These are phyloP conservation scores for Macquaria ambigua DNA, from an alignment of 2,113 vertebrate species.

Conservation along the genomic window DNA sequence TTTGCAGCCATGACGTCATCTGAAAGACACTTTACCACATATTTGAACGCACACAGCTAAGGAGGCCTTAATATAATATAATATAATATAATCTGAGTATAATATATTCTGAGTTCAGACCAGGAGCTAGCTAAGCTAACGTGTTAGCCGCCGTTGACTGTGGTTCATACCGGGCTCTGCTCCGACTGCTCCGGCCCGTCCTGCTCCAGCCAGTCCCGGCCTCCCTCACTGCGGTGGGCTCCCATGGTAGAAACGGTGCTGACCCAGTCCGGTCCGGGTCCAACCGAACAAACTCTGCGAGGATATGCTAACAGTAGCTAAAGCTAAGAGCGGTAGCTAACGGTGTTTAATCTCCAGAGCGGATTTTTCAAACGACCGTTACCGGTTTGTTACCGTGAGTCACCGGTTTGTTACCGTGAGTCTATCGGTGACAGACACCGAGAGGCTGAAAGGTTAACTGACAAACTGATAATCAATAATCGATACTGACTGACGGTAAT, in stretches of 20 bases:
- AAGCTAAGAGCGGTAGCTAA: not conserved
- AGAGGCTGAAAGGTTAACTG: too few species aligned
- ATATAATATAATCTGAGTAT: not conserved
- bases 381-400: not conserved
- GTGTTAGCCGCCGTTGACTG: not conserved
- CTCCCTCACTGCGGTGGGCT: conserved; percentile 82
- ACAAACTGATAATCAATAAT: not conserved
- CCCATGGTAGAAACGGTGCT: conserved; percentile 71
- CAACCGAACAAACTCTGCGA: not conserved
- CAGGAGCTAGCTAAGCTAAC: not conserved
- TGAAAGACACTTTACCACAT: too few species aligned
- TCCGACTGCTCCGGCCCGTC: conserved; percentile 74
- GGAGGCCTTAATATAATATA: too few species aligned
- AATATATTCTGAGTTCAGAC: not conserved
- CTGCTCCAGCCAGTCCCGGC: conserved; percentile 80
- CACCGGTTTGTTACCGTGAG: not conserved
- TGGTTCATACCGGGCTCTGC: conserved; percentile 64
- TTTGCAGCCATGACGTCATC: too few species aligned
- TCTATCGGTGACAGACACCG: not conserved
- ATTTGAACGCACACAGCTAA: too few species aligned
- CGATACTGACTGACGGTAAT: not conserved
- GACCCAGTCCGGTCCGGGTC: not conserved
- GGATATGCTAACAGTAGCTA: conserved; percentile 3
- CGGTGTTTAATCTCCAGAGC: not conserved
- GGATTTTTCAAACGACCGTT: not conserved